Percentiles rank a stretch among this genome's conserved stretches.
Conservation (phyloP, 1,140 invertebrate species). For the Drosophila pallidifrons region DNA sequence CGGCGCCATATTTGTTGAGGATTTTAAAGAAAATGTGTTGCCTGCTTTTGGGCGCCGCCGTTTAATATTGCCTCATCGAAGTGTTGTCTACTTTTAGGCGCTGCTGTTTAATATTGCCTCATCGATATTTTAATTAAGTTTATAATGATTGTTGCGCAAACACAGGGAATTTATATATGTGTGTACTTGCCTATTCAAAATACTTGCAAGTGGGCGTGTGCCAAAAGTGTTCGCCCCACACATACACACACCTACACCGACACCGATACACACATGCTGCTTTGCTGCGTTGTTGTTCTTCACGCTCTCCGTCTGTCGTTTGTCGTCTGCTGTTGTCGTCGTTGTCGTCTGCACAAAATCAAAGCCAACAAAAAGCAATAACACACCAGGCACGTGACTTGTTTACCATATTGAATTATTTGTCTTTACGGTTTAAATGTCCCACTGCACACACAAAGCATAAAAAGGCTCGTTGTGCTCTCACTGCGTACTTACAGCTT, state of each 20-base stretch:
- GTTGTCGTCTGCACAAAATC: conserved; percentile 61
- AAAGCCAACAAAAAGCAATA: conserved; percentile 72
- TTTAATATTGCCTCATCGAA: conserved; percentile 60
- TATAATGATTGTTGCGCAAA: conserved; percentile 65
- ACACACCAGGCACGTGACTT: conserved; percentile 71
- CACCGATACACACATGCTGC: not conserved
- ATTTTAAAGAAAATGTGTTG: conserved; percentile 54
- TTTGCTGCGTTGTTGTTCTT: not conserved
- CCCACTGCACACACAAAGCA: conserved; percentile 40
- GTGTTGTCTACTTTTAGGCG: conserved; percentile 45
- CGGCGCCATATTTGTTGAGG: conserved; percentile 21
- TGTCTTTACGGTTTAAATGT: conserved; percentile 67
- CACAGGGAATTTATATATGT: conserved; percentile 11
- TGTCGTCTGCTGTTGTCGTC: conserved; percentile 45
- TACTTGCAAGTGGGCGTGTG: conserved; percentile 35
- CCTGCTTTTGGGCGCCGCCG: conserved; percentile 42
- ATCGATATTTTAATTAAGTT: conserved; percentile 81
- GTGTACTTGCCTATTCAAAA: conserved; percentile 8
- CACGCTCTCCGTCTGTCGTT: conserved; percentile 9
- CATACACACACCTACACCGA: conserved; percentile 1
- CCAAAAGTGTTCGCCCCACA: not conserved
- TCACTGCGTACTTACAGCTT: conserved; percentile 6
- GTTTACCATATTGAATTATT: conserved; percentile 77
- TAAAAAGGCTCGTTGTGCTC: conserved; percentile 27
- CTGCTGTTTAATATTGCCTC: conserved; percentile 49